A percentile compares a stretch with the other conserved stretches of the same genome.
Evolutionary conservation across 2,797 vertebrate species (phyloP).

Genomic region (Myripristis jacobus): DNA sequence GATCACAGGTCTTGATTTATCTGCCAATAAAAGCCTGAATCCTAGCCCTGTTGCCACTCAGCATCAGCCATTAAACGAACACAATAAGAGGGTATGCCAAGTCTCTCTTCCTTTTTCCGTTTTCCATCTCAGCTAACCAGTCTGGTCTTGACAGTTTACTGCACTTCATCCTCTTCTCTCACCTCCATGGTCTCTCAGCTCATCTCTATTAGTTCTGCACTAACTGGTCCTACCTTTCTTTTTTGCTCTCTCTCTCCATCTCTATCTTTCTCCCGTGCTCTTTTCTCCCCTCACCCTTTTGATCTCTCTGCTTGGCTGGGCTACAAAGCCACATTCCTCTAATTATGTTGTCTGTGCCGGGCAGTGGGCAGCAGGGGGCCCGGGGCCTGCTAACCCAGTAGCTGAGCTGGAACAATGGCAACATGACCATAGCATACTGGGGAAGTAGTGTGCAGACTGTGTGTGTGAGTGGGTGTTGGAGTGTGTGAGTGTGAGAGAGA

Average conservation of each 20-base stretch:
- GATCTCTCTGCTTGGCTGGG: slow-evolving; percentile 22
- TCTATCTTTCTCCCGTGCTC: background rate
- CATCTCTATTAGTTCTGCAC: background rate
- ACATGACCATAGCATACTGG: slow-evolving; percentile 45
- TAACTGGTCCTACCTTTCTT: background rate
- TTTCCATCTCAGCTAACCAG: background rate
- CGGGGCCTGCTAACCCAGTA: slow-evolving; percentile 44
- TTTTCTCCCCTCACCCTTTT: slow-evolving; percentile 22
- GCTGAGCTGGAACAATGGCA: slow-evolving; percentile 60
- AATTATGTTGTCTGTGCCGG: slow-evolving; percentile 52
- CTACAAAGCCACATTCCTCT: slow-evolving; percentile 53
- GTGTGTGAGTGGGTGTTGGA: slow-evolving; percentile 14
- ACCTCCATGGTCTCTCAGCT: too few species aligned
- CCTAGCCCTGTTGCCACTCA: background rate
- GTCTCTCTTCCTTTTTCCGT: slow-evolving; percentile 7
- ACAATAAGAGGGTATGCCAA: background rate
- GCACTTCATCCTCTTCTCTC: background rate
- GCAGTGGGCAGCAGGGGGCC: slow-evolving; percentile 36
- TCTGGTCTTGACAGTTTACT: too few species aligned
- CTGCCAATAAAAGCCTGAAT: slow-evolving; percentile 5
- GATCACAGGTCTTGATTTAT: slow-evolving; percentile 39
- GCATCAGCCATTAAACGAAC: slow-evolving; percentile 11
- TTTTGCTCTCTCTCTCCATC: background rate
- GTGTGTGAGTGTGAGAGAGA: background rate
- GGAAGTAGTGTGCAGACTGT: slow-evolving; percentile 29